Evolutionary conservation across 2,113 vertebrate species (phyloP), one percentile per base, ranked within the genome.

Genomic region (Heterotis niloticus): DNA sequence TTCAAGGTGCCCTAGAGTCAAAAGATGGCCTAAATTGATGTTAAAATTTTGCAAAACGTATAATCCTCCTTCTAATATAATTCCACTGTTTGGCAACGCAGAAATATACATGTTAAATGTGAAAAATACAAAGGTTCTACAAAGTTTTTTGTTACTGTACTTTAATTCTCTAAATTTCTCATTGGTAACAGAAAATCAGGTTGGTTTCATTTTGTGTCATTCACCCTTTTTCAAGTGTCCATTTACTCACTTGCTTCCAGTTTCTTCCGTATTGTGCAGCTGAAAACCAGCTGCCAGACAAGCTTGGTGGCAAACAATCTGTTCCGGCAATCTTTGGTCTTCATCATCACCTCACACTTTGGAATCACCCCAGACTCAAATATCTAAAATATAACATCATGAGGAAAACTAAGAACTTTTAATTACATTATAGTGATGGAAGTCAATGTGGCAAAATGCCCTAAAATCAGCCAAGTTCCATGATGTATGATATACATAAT

Each of bases 221-320:
- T 18, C 57, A 28, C 23, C 54, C 24, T 14, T 74, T 74, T 24
- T 16, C 23, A 23, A 59, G 23, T 14, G 20, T 4, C 20, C 14
- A 24, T 72, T 54, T 14, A 67, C 81, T 68, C 10, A 59, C 81
- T 64, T n/a, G 64, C 72, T 75, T 75, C 67, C 51, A 79, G 68
- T 29, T 75, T 69, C 5, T 75, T 64, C 51, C 71, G 62, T 16
- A 79, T 11, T 18, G 16, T 69, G 12, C 12, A n/a, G 54, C 79
- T n/a, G 51, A 82, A 76, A 62, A 70, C 70, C 54, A 79, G 76
- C 80, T 82, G 81, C 70, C 77, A 82, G 51, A 75, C n/a, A 60
- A 82, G n/a, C 62, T 82, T 75, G 62, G 28, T 54, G 23, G 77
- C 81, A 64, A 44, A 75, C 29, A 67, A 7, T 51, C 71, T 67